phyloP scores from a whole-genome alignment of 2,797 vertebrate species.

The Taeniopygia guttata region DNA sequence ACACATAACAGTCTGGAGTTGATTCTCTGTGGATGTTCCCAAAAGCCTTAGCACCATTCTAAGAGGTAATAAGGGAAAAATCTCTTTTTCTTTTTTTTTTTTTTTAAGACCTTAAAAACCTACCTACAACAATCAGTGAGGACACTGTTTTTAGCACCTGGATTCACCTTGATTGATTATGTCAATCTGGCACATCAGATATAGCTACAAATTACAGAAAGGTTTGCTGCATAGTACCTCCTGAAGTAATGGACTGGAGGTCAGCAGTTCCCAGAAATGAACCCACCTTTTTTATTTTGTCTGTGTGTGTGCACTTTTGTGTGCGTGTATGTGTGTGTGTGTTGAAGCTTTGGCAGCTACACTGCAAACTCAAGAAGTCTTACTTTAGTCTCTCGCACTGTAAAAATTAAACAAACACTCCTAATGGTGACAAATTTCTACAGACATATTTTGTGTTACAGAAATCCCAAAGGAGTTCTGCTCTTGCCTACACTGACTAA shows the following conservation, averaged over 20 bases:
- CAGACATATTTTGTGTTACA: not conserved
- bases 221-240: not conserved
- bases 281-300: not conserved
- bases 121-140: not conserved
- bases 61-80: not conserved
- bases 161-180: not conserved
- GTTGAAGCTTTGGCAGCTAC: not conserved
- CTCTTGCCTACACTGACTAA: not conserved
- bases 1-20: fast-evolving
- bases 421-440: not conserved
- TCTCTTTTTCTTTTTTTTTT: not conserved
- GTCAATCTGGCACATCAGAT: not conserved
- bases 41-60: not conserved
- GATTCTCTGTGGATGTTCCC: not conserved
- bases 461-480: not conserved
- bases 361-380: not conserved
- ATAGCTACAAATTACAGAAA: not conserved
- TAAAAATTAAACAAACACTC: conserved; percentile 19
- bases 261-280: not conserved
- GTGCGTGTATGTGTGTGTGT: not conserved
- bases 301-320: not conserved
- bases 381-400: not conserved
- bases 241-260: not conserved
- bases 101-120: not conserved
- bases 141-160: not conserved